Base-by-base conservation (phyloP, 1,140 invertebrate species). In the Mercenaria mercenaria region DNA sequence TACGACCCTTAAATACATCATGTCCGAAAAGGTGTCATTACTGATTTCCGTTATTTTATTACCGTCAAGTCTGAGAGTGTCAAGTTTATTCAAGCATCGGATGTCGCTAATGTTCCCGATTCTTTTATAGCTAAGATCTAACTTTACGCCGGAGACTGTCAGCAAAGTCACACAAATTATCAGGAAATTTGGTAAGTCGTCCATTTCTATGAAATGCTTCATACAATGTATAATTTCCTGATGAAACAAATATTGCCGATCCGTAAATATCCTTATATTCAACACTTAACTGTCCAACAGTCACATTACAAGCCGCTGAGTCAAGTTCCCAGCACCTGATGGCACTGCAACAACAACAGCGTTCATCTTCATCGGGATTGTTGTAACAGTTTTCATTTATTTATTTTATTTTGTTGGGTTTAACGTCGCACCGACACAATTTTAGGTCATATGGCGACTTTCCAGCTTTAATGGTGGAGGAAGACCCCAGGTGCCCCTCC, bases 241-340 rank as follows among this genome's bases (percentile, higher is more conserved):
- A 50, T 4, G 43, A 11, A 26, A 84, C 29, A 15, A 84, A n/a
- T 47, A n/a, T 47, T 18, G 56, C 23, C 8, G 56, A 29, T 26
- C 81, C 81, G 32, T 39, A 84, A 18, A 84, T 84, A 32, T 69
- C 61, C 23, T 2, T 67, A 32, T 69, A 69, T 72, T 84, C 81
- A 37, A 80, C 32, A 80, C 56, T 1, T 26, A 84, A 23, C n/a
- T 43, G 39, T 84, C 37, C 37, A 32, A 61, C 4, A 4, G 61
- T 64, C 15, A 69, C 56, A 23, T 34, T 34, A 29, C 81, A 84
- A 3, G 61, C 43, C 6, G 18, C n/a, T 18, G 59, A 20, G 15
- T 32, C 34, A 26, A 69, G 34, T 43, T 69, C 23, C 81, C 81
- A 84, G 61, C 81, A 84, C 11, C 18, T 50, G 20, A 61, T 23